A percentile compares a stretch with the other conserved stretches of the same genome.
Evolutionary conservation across 2,888 invertebrate species (phyloP).

Genomic region (Oscheius sp.): DNA sequence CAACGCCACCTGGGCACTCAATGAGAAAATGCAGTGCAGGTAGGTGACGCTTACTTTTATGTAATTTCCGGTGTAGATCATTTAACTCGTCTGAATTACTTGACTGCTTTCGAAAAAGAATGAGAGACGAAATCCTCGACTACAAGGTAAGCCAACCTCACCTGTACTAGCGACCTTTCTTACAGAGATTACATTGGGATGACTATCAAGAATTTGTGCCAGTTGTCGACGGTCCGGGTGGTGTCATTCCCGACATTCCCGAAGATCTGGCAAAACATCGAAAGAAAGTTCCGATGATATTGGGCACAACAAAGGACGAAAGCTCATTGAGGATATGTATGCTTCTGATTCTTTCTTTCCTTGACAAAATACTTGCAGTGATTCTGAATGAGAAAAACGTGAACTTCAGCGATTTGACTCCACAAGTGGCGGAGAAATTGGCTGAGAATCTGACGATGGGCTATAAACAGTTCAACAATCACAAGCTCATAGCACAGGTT

Average conservation of each 20-base stretch:
- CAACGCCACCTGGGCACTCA: slow-evolving; percentile 72
- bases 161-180: background rate
- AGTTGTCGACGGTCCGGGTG: slow-evolving; percentile 70
- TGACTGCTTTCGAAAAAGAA: slow-evolving; percentile 69
- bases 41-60: background rate
- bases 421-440: slow-evolving; percentile 61
- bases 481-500: slow-evolving; percentile 66
- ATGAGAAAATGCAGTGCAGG: slow-evolving; percentile 61
- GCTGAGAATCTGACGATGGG: slow-evolving; percentile 68
- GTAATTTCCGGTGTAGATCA: slow-evolving; percentile 51
- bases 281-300: slow-evolving; percentile 66
- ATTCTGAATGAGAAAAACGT: slow-evolving; percentile 70
- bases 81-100: slow-evolving; percentile 71
- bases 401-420: slow-evolving; percentile 63
- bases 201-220: slow-evolving; percentile 73
- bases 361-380: slow-evolving; percentile 54
- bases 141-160: slow-evolving; percentile 51
- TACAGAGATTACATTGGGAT: slow-evolving; percentile 53
- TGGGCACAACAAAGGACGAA: slow-evolving; percentile 73
- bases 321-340: slow-evolving; percentile 69
- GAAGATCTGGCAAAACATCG: slow-evolving; percentile 64
- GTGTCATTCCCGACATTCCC: slow-evolving; percentile 70
- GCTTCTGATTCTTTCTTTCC: slow-evolving; percentile 26
- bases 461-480: slow-evolving; percentile 70
- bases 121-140: slow-evolving; percentile 69